A percentile compares a stretch with the other conserved stretches of the same genome.
phyloP scores from a whole-genome alignment of 1,140 invertebrate species.

The Neodiprion fabricii region DNA sequence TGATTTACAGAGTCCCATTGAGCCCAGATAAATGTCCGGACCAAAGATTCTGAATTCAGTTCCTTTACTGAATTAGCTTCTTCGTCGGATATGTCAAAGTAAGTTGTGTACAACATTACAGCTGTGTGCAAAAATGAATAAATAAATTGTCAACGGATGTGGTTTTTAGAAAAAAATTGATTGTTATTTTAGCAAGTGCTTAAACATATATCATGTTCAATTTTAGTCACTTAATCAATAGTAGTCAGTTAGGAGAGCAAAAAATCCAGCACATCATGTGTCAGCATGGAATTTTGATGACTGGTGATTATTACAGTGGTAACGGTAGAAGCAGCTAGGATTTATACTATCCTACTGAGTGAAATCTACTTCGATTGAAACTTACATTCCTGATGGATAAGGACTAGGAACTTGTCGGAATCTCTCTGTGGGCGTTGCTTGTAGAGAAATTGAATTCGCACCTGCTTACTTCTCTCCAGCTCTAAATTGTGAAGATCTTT shows the following conservation, averaged over 20 bases:
- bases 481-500: constrained; percentile 62
- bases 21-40: constrained; percentile 79
- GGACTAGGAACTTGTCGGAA: constrained; percentile 74
- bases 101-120: constrained; percentile 50
- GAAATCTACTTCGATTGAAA: constrained; percentile 27
- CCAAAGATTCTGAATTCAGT: constrained; percentile 69
- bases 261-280: too few species aligned
- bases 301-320: too few species aligned
- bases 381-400: constrained; percentile 83
- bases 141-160: too few species aligned
- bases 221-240: too few species aligned
- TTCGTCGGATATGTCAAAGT: constrained; percentile 34
- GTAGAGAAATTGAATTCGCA: constrained; percentile 81
- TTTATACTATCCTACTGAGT: not conserved
- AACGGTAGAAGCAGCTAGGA: not conserved
- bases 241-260: too few species aligned
- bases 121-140: constrained; percentile 30
- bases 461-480: constrained; percentile 67
- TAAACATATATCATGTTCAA: too few species aligned
- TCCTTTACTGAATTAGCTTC: constrained; percentile 37
- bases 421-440: constrained; percentile 70
- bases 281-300: too few species aligned
- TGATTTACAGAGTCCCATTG: constrained; percentile 82
- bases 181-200: too few species aligned
- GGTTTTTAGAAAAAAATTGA: too few species aligned